These are phyloP conservation scores for Phortica okadai DNA, from an alignment of 2,888 invertebrate species.

Conservation along the genomic window DNA sequence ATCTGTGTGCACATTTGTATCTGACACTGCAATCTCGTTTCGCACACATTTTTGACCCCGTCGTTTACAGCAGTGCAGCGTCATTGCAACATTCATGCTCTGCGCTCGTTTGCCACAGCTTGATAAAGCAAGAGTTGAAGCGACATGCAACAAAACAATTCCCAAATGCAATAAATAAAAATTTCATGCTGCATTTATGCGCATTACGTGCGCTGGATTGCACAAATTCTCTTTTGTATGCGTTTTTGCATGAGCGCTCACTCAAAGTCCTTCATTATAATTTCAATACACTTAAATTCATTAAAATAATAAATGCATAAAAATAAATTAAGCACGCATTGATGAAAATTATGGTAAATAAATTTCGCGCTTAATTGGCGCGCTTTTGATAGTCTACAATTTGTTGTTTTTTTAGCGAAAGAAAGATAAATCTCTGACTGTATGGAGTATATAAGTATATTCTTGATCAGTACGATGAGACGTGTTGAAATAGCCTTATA, in stretches of 20 bases:
- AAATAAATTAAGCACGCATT: background rate
- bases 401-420: too few species aligned
- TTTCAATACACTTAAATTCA: conserved; percentile 21
- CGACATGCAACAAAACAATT: conserved; percentile 42
- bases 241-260: conserved; percentile 6
- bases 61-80: background rate
- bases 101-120: background rate
- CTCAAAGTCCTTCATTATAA: conserved; percentile 13
- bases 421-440: too few species aligned
- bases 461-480: too few species aligned
- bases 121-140: background rate
- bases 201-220: conserved; percentile 21
- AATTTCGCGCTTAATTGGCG: too few species aligned
- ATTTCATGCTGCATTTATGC: conserved; percentile 54
- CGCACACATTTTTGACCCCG: background rate
- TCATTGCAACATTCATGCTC: background rate
- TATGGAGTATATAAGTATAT: too few species aligned
- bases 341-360: too few species aligned
- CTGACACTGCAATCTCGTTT: conserved; percentile 10
- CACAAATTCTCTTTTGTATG: background rate
- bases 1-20: background rate
- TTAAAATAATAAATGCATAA: background rate
- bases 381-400: too few species aligned
- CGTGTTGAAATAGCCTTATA: too few species aligned
- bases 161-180: conserved; percentile 61